Evolutionary conservation across 2,797 vertebrate species (phyloP).

Genomic region (Cottoperca gobio): DNA sequence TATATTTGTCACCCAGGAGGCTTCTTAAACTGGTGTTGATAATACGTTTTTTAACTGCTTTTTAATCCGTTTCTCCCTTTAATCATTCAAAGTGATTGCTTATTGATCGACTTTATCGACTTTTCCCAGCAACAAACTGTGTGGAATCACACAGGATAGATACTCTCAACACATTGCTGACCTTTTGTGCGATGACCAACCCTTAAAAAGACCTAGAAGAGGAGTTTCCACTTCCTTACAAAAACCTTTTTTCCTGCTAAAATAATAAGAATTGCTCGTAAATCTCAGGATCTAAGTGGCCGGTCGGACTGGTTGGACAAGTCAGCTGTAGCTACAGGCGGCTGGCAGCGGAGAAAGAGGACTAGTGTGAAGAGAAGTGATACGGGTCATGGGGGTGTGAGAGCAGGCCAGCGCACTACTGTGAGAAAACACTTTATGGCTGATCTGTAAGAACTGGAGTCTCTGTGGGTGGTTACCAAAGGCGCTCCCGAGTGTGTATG

Average conservation of each 20-base stretch:
- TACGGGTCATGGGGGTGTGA: conserved; percentile 56
- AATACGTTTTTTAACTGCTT: background rate
- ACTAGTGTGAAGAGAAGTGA: conserved; percentile 37
- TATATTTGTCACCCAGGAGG: background rate
- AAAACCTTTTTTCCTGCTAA: conserved; percentile 32
- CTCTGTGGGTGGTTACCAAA: conserved; percentile 46
- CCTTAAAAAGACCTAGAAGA: conserved; percentile 10
- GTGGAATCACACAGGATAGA: conserved; percentile 10
- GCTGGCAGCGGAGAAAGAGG: conserved; percentile 16
- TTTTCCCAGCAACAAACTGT: background rate
- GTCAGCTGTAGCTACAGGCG: conserved; percentile 36
- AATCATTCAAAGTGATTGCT: background rate
- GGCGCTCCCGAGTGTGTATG: background rate
- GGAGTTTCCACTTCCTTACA: conserved; percentile 28
- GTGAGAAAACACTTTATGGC: conserved; percentile 50
- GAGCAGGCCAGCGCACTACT: conserved; percentile 54
- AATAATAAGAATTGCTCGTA: conserved; percentile 39
- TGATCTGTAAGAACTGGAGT: conserved; percentile 21
- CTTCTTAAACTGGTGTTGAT: background rate
- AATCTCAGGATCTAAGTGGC: conserved; percentile 42
- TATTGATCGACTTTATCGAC: background rate
- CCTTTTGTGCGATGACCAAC: conserved; percentile 29
- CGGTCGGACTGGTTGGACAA: conserved; percentile 22
- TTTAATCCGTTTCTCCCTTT: background rate
- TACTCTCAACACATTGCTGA: conserved; percentile 19